phyloP scores from a whole-genome alignment of 2,113 vertebrate species.

The Pelmatolapia mariae region DNA sequence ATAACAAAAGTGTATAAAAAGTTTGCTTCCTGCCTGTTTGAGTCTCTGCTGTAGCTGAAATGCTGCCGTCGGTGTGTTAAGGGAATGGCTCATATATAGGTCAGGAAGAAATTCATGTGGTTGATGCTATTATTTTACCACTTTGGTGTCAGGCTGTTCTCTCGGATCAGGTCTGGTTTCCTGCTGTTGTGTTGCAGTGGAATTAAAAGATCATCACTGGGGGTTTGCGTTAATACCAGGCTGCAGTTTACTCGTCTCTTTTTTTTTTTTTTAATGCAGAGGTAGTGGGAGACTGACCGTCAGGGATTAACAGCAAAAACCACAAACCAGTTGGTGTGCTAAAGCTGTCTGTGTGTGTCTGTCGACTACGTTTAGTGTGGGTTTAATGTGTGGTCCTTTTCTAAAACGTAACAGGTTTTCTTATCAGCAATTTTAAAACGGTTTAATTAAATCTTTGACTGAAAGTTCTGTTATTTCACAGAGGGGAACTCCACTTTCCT shows the following conservation, averaged over 20 bases:
- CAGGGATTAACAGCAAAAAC: not conserved
- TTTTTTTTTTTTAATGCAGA: accelerated
- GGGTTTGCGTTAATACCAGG: not conserved
- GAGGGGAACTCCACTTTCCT: not conserved
- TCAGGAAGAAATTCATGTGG: not conserved
- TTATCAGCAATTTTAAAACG: accelerated
- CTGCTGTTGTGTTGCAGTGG: not conserved
- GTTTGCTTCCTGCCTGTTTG: not conserved
- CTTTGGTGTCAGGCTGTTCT: not conserved
- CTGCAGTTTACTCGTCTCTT: not conserved
- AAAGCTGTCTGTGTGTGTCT: not conserved
- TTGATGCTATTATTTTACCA: not conserved
- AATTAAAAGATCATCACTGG: not conserved
- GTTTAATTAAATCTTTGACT: not conserved
- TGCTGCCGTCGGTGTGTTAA: not conserved
- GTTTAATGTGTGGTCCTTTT: not conserved
- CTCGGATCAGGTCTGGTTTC: not conserved
- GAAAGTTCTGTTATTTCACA: not conserved
- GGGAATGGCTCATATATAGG: not conserved
- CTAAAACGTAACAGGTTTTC: not conserved
- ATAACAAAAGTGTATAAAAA: not conserved
- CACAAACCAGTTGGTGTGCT: not conserved
- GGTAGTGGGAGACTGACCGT: not conserved
- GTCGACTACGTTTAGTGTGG: not conserved
- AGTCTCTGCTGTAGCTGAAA: not conserved